These are phyloP conservation scores for Stenodema calcarata DNA, from an alignment of 2,888 invertebrate genomes.

Conservation along the genomic window DNA sequence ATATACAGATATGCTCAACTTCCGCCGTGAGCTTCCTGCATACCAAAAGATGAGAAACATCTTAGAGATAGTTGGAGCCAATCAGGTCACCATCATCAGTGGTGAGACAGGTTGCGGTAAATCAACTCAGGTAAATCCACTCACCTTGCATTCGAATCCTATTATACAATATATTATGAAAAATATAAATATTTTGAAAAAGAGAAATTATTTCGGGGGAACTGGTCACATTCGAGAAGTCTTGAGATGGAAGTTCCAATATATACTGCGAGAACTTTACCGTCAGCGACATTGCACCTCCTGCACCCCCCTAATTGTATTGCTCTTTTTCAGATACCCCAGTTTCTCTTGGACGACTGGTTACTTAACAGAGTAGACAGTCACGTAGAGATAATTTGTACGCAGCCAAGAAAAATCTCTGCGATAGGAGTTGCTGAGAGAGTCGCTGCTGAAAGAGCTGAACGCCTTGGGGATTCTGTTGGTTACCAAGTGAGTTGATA, in stretches of 20 bases:
- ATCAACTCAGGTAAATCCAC: constrained; percentile 93
- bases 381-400: constrained; percentile 86
- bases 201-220: too few species aligned
- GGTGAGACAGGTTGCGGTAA: constrained; percentile 91
- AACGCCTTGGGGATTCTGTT: constrained; percentile 76
- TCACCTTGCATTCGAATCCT: too few species aligned
- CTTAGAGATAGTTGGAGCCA: constrained; percentile 69
- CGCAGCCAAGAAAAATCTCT: constrained; percentile 89
- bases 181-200: too few species aligned
- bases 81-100: constrained; percentile 75
- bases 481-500: constrained; percentile 71
- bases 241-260: too few species aligned
- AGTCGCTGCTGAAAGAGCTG: constrained; percentile 84
- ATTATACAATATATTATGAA: too few species aligned
- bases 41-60: constrained; percentile 75
- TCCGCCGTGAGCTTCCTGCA: constrained; percentile 73
- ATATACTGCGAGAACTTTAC: too few species aligned
- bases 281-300: too few species aligned
- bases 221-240: too few species aligned
- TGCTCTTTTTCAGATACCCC: constrained; percentile 73
- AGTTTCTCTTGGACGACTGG: constrained; percentile 90
- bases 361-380: constrained; percentile 66
- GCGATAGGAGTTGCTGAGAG: constrained; percentile 92
- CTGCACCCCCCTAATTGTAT: too few species aligned
- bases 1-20: constrained; percentile 72